Percentiles rank a stretch among this genome's conserved stretches.
Conservation (phyloP, 1,140 invertebrate species). For the Drosophila hydei region DNA sequence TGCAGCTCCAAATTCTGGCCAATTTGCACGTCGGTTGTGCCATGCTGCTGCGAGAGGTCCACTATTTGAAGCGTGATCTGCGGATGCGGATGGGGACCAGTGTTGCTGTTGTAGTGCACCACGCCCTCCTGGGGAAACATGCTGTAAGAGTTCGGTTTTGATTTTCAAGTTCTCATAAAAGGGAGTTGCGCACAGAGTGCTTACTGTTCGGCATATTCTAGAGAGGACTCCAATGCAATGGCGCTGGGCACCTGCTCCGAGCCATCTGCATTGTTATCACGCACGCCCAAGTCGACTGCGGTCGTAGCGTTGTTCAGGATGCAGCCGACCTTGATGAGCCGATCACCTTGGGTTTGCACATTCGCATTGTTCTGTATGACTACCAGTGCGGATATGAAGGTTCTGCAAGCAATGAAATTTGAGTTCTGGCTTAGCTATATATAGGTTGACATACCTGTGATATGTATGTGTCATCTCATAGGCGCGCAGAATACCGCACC, state of each 20-base stretch:
- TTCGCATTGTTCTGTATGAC: constrained; percentile 88
- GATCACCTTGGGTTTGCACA: constrained; percentile 88
- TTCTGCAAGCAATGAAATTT: constrained; percentile 66
- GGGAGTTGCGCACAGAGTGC: neutral
- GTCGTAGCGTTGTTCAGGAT: constrained; percentile 83
- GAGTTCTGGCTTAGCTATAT: neutral
- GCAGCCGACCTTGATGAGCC: constrained; percentile 87
- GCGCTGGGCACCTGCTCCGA: constrained; percentile 68
- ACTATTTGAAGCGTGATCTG: constrained; percentile 74
- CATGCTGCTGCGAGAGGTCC: constrained; percentile 73
- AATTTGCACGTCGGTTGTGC: constrained; percentile 79
- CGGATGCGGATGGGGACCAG: constrained; percentile 53
- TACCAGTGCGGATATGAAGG: constrained; percentile 86
- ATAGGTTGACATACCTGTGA: constrained; percentile 44
- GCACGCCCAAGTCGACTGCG: constrained; percentile 18
- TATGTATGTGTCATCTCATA: constrained; percentile 76
- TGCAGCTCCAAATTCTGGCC: constrained; percentile 78
- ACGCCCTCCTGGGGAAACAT: constrained; percentile 62
- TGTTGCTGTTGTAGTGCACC: constrained; percentile 63
- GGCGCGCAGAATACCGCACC: constrained; percentile 75
- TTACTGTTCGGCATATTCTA: constrained; percentile 74
- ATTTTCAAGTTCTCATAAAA: too few species aligned
- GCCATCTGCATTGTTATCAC: constrained; percentile 47
- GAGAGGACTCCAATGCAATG: constrained; percentile 73
- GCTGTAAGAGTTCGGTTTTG: constrained; percentile 19